These are phyloP conservation scores for Opisthograptis luteolata DNA, from an alignment of 2,888 invertebrate species.

Conservation along the genomic window DNA sequence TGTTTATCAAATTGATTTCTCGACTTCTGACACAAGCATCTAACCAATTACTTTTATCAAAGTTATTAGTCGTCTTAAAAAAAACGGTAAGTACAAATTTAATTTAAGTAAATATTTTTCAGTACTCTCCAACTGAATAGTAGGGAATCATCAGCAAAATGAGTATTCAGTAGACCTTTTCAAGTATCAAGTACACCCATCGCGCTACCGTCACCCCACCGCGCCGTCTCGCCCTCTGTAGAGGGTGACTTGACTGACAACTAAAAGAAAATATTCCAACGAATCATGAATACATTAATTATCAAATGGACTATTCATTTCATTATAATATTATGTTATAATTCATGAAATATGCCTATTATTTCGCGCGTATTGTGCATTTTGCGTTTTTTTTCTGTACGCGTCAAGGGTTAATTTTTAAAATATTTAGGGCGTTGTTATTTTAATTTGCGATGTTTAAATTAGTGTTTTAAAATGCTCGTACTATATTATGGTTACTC, in stretches of 20 bases:
- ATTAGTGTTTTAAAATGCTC: neutral
- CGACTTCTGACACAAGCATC: too few relatives aligned
- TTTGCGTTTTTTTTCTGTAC: constrained; percentile 31
- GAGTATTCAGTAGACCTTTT: too few relatives aligned
- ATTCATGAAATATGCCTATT: constrained; percentile 52
- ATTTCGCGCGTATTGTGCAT: constrained; percentile 48
- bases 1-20: too few relatives aligned
- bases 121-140: too few relatives aligned
- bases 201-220: constrained; percentile 32
- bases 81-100: too few relatives aligned
- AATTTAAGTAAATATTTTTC: too few relatives aligned
- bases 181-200: constrained; percentile 45
- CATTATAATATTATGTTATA: constrained; percentile 45
- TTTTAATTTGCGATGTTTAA: neutral
- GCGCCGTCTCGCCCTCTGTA: constrained; percentile 30
- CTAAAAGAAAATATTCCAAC: constrained; percentile 68
- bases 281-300: constrained; percentile 76
- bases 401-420: constrained; percentile 30
- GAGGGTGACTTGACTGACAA: constrained; percentile 69
- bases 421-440: constrained; percentile 35
- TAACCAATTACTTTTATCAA: too few relatives aligned
- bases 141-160: too few relatives aligned
- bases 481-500: too few relatives aligned
- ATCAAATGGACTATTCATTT: constrained; percentile 65
- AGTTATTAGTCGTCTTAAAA: too few relatives aligned